phyloP scores from a whole-genome alignment of 2,113 vertebrate species.

The Picathartes gymnocephalus region DNA sequence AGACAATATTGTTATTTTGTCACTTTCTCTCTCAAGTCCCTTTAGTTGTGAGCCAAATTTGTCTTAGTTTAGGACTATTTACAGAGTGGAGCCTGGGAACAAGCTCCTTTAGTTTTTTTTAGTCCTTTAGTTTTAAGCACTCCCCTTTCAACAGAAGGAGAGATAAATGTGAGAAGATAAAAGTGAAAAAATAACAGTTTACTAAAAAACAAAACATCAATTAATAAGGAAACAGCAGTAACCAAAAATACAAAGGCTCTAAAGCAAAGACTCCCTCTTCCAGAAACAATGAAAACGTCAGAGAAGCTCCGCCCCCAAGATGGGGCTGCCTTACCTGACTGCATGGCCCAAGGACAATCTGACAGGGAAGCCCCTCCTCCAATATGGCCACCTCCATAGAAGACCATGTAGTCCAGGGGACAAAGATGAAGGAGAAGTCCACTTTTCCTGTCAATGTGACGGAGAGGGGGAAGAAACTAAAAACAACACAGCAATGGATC shows the following conservation, averaged over 20 bases:
- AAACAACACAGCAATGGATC: not conserved
- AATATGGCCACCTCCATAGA: too few species aligned
- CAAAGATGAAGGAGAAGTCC: not conserved
- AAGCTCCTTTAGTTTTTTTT: too few species aligned
- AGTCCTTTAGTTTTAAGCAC: not conserved
- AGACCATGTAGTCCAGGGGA: not conserved
- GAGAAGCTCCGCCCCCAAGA: not conserved
- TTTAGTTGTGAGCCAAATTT: not conserved
- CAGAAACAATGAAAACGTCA: not conserved
- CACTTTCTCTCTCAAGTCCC: not conserved
- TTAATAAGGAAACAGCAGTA: not conserved
- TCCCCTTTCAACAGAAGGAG: not conserved
- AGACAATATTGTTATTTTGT: not conserved
- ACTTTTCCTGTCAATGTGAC: not conserved
- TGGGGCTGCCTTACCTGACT: rapidly evolving
- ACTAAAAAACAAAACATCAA: not conserved
- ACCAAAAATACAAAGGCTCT: not conserved
- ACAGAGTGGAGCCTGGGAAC: not conserved
- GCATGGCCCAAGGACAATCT: not conserved
- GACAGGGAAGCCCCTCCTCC: not conserved
- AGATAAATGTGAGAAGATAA: not conserved
- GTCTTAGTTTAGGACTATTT: not conserved
- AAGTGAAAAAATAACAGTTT: not conserved
- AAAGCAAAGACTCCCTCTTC: not conserved
- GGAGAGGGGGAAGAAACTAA: not conserved